These are phyloP conservation scores for Ooceraea biroi DNA, from an alignment of 1,140 invertebrate species.

Conservation along the genomic window DNA sequence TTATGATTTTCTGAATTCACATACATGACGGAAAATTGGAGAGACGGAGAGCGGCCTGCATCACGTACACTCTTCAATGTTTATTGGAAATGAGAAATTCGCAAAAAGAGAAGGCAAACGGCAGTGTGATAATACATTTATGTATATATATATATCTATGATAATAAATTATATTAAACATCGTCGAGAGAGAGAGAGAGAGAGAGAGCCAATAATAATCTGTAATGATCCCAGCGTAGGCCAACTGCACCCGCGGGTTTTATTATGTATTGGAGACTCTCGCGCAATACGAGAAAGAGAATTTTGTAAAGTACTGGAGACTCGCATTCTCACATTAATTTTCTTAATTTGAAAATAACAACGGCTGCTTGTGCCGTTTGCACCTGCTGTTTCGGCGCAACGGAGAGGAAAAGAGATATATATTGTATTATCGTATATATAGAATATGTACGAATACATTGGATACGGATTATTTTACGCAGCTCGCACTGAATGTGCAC, in stretches of 20 bases:
- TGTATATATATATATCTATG: background rate
- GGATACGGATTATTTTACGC: conserved; percentile 37
- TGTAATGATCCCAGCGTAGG: conserved; percentile 28
- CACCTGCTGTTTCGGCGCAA: conserved; percentile 69
- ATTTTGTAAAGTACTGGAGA: conserved; percentile 67
- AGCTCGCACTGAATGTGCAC: background rate
- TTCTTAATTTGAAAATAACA: conserved; percentile 76
- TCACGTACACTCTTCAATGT: background rate
- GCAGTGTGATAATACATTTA: conserved; percentile 21
- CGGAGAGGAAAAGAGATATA: conserved; percentile 15
- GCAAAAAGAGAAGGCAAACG: background rate
- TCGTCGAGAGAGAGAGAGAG: too few species aligned
- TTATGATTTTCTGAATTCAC: conserved; percentile 4
- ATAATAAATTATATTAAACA: conserved; percentile 56
- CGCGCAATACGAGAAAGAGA: conserved; percentile 33
- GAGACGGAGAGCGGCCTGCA: background rate
- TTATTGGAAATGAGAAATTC: conserved; percentile 36
- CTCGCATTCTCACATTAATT: conserved; percentile 71
- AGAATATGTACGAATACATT: conserved; percentile 32
- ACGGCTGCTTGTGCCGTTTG: conserved; percentile 61
- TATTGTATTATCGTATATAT: background rate
- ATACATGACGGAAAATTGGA: conserved; percentile 11
- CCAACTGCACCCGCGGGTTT: conserved; percentile 55
- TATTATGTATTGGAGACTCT: conserved; percentile 63
- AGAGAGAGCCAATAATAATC: conserved; percentile 57